Percentiles rank a stretch among this genome's conserved stretches.
Evolutionary conservation across 2,888 invertebrate species (phyloP).

Genomic region (Lepidonotus clava): DNA sequence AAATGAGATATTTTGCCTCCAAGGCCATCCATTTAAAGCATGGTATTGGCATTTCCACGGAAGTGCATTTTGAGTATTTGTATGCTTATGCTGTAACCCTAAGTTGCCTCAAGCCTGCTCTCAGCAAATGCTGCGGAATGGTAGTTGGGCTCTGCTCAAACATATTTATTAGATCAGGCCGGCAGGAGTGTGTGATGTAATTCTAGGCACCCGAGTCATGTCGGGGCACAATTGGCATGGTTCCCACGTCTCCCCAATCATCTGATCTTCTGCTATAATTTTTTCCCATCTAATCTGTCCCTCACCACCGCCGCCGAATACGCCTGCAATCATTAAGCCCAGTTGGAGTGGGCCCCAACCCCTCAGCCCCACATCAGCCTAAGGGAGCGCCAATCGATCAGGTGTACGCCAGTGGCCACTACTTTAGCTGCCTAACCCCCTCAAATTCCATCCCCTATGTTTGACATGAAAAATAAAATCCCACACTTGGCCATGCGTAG

Average conservation of each 20-base stretch:
- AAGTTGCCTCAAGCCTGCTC: too few relatives aligned
- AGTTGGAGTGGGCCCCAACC: background rate
- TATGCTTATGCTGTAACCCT: too few relatives aligned
- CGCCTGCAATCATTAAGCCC: background rate
- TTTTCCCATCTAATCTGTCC: constrained; percentile 3
- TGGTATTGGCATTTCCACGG: too few relatives aligned
- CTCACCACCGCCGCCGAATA: background rate
- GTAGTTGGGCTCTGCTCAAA: too few relatives aligned
- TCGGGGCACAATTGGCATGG: background rate
- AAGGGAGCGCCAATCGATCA: background rate
- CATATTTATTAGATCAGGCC: too few relatives aligned
- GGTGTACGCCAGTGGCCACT: background rate
- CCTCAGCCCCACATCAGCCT: background rate
- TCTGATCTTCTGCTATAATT: constrained; percentile 13
- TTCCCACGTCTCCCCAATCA: background rate
- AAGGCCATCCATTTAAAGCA: too few relatives aligned
- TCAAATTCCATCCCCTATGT: background rate
- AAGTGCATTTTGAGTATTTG: too few relatives aligned
- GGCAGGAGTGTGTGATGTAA: background rate
- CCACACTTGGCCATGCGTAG: background rate
- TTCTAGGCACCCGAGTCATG: background rate
- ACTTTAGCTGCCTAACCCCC: background rate
- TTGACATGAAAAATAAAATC: constrained; percentile 12
- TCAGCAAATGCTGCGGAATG: too few relatives aligned
- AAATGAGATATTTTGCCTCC: too few relatives aligned